A percentile compares a stretch with the other conserved stretches of the same genome.
phyloP scores from a whole-genome alignment of 2,113 vertebrate genomes.

The Clinocottus analis region DNA sequence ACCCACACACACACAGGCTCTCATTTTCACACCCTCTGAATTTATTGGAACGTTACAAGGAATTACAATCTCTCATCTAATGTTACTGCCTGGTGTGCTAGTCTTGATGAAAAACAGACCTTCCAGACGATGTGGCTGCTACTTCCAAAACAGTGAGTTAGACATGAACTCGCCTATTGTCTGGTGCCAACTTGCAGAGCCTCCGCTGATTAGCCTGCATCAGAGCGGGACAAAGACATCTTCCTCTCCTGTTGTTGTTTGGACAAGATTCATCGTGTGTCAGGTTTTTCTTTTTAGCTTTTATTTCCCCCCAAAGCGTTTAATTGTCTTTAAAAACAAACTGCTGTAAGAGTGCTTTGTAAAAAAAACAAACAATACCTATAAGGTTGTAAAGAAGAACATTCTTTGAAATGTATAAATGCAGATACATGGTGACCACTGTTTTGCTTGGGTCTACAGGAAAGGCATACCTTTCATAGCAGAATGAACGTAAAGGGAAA shows the following conservation, averaged over 20 bases:
- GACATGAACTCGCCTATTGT: constrained; percentile 70
- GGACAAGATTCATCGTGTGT: neutral
- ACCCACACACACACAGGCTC: constrained; percentile 7
- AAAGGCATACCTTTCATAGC: constrained; percentile 45
- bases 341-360: neutral
- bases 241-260: constrained; percentile 29
- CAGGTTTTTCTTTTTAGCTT: neutral
- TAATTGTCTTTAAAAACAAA: neutral
- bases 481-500: constrained; percentile 10
- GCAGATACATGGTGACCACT: neutral
- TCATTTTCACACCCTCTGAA: constrained; percentile 63
- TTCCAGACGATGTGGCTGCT: constrained; percentile 45
- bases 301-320: neutral
- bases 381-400: neutral
- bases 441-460: constrained; percentile 14
- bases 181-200: constrained; percentile 38
- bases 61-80: constrained; percentile 58
- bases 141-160: constrained; percentile 48
- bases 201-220: constrained; percentile 48
- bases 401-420: neutral
- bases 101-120: constrained; percentile 74
- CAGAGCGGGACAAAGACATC: constrained; percentile 5
- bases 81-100: constrained; percentile 31
- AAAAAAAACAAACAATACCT: neutral
- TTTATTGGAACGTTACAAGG: constrained; percentile 63